These are phyloP conservation scores for Alcis repandata DNA, from an alignment of 2,888 invertebrate genomes.

Conservation along the genomic window DNA sequence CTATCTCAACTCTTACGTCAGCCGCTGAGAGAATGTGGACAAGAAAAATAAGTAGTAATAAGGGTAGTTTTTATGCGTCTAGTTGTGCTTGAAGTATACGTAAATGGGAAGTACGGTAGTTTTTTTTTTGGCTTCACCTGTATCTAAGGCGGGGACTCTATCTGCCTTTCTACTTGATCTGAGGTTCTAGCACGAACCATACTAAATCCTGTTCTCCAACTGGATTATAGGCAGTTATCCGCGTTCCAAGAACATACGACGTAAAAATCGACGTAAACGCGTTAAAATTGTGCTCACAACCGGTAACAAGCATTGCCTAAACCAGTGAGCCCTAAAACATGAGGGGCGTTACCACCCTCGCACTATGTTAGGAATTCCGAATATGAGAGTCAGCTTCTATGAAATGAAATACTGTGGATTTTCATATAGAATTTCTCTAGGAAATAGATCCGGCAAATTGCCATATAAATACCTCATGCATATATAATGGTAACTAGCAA, in stretches of 20 bases:
- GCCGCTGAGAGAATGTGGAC: too few species aligned
- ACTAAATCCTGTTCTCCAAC: too few species aligned
- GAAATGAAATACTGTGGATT: conserved; percentile 29
- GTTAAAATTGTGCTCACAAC: conserved; percentile 17
- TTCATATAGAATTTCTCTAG: conserved; percentile 12
- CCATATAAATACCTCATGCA: conserved; percentile 1
- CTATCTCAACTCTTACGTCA: too few species aligned
- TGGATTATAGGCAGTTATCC: too few species aligned
- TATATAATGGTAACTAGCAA: neutral
- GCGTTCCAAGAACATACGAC: neutral
- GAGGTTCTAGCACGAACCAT: too few species aligned
- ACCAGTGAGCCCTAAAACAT: conserved; percentile 29
- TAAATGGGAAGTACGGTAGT: too few species aligned
- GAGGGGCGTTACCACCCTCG: conserved; percentile 22
- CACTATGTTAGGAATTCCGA: conserved; percentile 25
- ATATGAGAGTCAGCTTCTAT: conserved; percentile 25
- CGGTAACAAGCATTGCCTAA: conserved; percentile 18
- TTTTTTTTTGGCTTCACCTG: too few species aligned
- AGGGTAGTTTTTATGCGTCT: too few species aligned
- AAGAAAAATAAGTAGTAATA: too few species aligned
- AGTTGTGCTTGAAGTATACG: too few species aligned
- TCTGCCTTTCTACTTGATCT: too few species aligned
- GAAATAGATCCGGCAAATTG: conserved; percentile 4
- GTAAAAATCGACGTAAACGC: neutral
- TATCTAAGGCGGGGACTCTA: too few species aligned